Percentiles rank a stretch among this genome's conserved stretches.
Conservation (phyloP, 2,113 vertebrate species). For the Heloderma charlesbogerti region DNA sequence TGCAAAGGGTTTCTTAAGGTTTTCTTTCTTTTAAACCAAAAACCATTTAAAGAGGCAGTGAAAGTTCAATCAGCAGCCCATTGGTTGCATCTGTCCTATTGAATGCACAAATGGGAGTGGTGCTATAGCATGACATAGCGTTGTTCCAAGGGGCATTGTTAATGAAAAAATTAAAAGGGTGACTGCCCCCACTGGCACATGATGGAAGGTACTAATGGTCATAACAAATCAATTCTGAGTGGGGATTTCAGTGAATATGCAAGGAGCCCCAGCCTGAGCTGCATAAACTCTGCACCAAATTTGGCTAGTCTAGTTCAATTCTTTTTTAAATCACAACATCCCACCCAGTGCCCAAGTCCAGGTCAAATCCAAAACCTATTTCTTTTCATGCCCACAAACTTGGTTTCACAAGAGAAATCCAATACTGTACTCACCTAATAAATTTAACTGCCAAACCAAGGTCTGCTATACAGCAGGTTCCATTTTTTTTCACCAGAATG, state of each 20-base stretch:
- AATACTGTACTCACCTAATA: slow-evolving; percentile 86
- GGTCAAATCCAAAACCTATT: neutral
- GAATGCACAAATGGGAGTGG: neutral
- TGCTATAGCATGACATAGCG: neutral
- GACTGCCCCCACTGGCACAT: neutral
- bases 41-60: neutral
- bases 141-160: neutral
- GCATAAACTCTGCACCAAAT: neutral
- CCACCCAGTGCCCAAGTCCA: neutral
- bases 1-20: neutral
- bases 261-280: neutral
- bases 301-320: neutral
- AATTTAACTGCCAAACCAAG: slow-evolving; percentile 96
- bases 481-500: slow-evolving; percentile 96
- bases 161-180: no score
- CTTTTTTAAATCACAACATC: neutral
- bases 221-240: neutral
- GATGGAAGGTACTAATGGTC: neutral
- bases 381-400: neutral
- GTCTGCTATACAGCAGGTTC: slow-evolving; percentile 95
- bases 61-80: neutral
- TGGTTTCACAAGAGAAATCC: neutral
- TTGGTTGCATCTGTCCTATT: neutral
- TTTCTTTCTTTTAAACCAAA: neutral
- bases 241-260: neutral